phyloP scores from a whole-genome alignment of 2,797 vertebrate species.

The Sciurus vulgaris region DNA sequence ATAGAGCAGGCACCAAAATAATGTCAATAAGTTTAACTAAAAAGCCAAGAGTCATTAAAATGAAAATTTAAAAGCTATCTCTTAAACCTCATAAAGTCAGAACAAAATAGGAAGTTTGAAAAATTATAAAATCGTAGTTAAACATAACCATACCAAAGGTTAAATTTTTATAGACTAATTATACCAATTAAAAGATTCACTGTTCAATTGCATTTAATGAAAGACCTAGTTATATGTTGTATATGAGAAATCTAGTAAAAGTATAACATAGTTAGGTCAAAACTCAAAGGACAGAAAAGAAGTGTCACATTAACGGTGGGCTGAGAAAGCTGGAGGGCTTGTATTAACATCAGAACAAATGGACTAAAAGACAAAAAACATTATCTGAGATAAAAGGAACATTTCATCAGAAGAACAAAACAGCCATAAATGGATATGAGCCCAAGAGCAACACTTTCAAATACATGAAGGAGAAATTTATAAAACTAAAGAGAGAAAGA shows the following conservation, averaged over 20 bases:
- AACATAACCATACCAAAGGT: background rate
- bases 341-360: background rate
- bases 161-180: conserved; percentile 13
- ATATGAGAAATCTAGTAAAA: background rate
- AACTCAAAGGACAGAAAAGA: background rate
- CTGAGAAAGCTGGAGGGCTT: background rate
- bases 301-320: background rate
- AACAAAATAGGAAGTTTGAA: background rate
- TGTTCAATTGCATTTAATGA: background rate
- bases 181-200: background rate
- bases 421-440: background rate
- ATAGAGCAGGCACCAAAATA: background rate
- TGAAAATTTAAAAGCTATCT: background rate
- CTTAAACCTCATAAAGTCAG: background rate
- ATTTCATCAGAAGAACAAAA: background rate
- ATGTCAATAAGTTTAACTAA: background rate
- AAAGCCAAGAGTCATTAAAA: background rate
- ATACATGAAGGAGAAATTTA: background rate
- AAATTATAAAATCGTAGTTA: conserved; percentile 30
- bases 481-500: background rate
- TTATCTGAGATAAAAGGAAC: background rate
- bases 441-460: background rate
- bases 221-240: background rate
- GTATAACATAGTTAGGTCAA: background rate
- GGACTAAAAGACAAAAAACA: background rate